These are phyloP conservation scores for Aricia agestis DNA, from an alignment of 1,140 invertebrate species.

Conservation along the genomic window DNA sequence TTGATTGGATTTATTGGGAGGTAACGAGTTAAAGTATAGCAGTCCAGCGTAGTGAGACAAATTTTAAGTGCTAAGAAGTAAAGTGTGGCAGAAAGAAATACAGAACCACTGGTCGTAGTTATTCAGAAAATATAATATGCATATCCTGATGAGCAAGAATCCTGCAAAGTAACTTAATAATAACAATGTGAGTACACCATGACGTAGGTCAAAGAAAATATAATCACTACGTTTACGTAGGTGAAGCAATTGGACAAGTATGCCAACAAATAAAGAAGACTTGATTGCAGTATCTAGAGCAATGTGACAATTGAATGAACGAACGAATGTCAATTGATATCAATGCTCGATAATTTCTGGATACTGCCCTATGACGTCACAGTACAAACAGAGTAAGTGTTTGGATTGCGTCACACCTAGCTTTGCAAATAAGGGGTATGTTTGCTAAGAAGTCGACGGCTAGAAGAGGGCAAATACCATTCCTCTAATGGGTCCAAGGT, in stretches of 20 bases:
- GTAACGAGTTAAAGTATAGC: no score
- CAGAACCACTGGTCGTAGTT: no score
- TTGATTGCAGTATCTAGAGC: not conserved
- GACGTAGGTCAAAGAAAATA: no score
- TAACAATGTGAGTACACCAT: no score
- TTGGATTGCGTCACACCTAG: constrained; percentile 1
- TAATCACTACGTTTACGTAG: no score
- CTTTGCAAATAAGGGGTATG: not conserved
- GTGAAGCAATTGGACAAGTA: not conserved
- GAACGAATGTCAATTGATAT: constrained; percentile 1
- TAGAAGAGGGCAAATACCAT: not conserved
- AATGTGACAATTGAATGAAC: not conserved
- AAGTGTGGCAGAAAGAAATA: not conserved
- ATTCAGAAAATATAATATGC: no score
- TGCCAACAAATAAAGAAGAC: not conserved
- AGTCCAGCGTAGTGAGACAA: not conserved
- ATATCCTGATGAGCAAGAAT: no score
- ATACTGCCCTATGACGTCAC: not conserved
- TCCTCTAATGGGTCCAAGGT: not conserved
- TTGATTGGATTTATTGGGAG: no score
- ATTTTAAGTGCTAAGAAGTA: not conserved
- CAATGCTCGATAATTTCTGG: not conserved
- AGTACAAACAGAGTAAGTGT: not conserved
- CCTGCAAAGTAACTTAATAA: no score
- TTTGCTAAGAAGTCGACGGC: not conserved